Conservation (phyloP, 2,888 invertebrate species). For the Coremacera marginata region DNA sequence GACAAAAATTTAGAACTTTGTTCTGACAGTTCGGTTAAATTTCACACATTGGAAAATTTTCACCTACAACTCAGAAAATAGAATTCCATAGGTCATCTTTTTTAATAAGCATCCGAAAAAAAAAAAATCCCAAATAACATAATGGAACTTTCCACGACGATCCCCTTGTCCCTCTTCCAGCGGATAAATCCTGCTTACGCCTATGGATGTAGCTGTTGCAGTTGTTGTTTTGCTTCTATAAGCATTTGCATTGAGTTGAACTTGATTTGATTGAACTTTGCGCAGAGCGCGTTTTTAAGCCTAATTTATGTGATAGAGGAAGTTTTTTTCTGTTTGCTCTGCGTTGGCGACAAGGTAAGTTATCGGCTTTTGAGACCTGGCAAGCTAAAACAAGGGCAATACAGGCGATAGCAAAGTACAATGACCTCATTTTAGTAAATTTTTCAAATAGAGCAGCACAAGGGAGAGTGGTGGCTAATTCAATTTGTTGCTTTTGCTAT, state of each 20-base stretch:
- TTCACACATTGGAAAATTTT: too few relatives aligned
- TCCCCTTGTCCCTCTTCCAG: too few relatives aligned
- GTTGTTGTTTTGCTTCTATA: neutral
- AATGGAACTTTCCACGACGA: too few relatives aligned
- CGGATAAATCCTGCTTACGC: too few relatives aligned
- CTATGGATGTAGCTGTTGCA: too few relatives aligned
- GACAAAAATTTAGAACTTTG: too few relatives aligned
- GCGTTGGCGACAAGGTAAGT: neutral
- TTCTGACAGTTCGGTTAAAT: too few relatives aligned
- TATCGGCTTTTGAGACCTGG: neutral
- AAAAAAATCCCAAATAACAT: too few relatives aligned
- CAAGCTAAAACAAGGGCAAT: neutral
- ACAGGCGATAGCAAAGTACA: neutral
- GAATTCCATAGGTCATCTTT: too few relatives aligned
- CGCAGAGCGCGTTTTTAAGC: constrained; percentile 1
- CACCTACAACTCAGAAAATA: too few relatives aligned
- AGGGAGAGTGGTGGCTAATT: neutral
- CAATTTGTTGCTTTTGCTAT: too few relatives aligned
- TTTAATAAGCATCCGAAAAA: too few relatives aligned
- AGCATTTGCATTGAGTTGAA: constrained; percentile 7
- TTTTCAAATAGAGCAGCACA: neutral
- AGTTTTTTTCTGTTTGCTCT: neutral
- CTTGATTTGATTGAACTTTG: constrained; percentile 56
- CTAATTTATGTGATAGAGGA: neutral
- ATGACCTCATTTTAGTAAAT: neutral